A percentile compares a stretch with the other conserved stretches of the same genome.
Evolutionary conservation across 2,888 invertebrate species (phyloP).

Genomic region (Sturmia bella): DNA sequence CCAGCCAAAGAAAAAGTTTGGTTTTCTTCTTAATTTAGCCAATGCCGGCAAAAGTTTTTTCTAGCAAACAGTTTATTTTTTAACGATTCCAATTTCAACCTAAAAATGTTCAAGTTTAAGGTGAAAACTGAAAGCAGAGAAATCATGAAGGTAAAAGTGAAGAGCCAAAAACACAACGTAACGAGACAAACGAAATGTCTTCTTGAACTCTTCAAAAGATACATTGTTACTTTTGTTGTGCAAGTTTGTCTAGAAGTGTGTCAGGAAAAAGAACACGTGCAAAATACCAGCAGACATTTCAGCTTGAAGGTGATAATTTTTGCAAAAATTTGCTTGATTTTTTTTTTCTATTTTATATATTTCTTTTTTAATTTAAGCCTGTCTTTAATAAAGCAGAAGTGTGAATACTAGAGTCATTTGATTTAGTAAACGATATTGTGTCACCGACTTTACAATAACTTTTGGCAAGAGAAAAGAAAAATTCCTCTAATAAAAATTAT

Average conservation of each 20-base stretch:
- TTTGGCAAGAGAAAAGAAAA: too few relatives aligned
- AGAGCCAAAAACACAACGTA: slow-evolving; percentile 7
- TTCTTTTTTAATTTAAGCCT: too few relatives aligned
- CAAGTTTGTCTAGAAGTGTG: background rate
- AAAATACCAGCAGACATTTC: background rate
- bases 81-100: slow-evolving; percentile 21
- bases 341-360: too few relatives aligned
- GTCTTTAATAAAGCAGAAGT: too few relatives aligned
- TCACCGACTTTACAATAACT: too few relatives aligned
- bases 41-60: background rate
- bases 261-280: too few relatives aligned
- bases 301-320: too few relatives aligned
- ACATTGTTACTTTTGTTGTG: slow-evolving; percentile 5
- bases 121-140: slow-evolving; percentile 31
- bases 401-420: too few relatives aligned
- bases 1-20: too few relatives aligned
- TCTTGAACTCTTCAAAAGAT: slow-evolving; percentile 36
- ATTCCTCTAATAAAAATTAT: too few relatives aligned
- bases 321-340: slow-evolving; percentile 4
- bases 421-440: too few relatives aligned
- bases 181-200: slow-evolving; percentile 15
- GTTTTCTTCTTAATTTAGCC: background rate
- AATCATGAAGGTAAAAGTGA: slow-evolving; percentile 19
- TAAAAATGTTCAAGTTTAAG: slow-evolving; percentile 57
- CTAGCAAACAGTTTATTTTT: background rate